Evolutionary conservation across 2,797 vertebrate genomes (phyloP), one percentile per base, ranked within the genome.

Genomic region (Macropus fuliginosus): DNA sequence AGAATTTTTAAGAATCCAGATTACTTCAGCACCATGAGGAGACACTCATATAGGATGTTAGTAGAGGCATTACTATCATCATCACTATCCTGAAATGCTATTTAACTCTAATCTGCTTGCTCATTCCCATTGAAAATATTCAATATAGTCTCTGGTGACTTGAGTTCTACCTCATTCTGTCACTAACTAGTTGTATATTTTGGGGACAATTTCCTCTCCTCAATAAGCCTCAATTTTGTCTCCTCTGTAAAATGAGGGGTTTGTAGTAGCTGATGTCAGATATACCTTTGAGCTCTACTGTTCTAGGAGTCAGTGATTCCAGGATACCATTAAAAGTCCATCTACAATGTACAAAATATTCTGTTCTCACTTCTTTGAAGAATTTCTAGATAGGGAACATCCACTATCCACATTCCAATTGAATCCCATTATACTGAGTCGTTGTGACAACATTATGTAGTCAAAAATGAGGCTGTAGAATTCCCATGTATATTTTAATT

Each of bases 401-500:
- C 57, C 27, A 52, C 56, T 16, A 16, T 90, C 57, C 18, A 16
- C 34, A n/a, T 1, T n/a, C 34, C 66, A 81, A 27, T 10, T 34
- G 81, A 93, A 54, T 96, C 28, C 46, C 62, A 90, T 52, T 62
- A 24, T 93, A 74, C 66, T 93, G 2, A 4, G 66, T 40, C 24
- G 12, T 81, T 81, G 40, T 81, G 57, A n/a, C 56, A 66, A 56
- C 66, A 92, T 16, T 24, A 55, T 50, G 89, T 93, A 95, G 56
- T 52, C 50, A 94, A 31, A 40, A 57, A 6, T 93, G 87, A 13
- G 16, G 24, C n/a, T 31, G 57, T 31, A 0, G 90, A n/a, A 96
- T 95, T 95, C 56, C 81, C 57, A 92, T 21, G 5, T 92, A 5
- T 55, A 94, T 94, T 91, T 91, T 94, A 91, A 87, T 95, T 94